These are phyloP conservation scores for Micropoecilia bifurca DNA, from an alignment of 2,797 vertebrate genomes.

Conservation along the genomic window DNA sequence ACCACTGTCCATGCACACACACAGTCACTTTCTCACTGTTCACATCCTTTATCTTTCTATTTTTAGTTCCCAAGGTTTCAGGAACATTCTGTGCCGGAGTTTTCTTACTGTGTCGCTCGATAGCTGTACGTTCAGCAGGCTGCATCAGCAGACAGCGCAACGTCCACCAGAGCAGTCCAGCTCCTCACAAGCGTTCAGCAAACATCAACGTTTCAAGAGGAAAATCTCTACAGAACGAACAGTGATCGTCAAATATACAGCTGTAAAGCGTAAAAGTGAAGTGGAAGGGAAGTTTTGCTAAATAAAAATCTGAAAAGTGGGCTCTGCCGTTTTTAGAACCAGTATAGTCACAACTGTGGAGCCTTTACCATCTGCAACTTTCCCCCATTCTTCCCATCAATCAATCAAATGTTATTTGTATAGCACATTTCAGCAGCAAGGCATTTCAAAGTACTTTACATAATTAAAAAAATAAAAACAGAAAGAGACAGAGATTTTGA, in stretches of 20 bases:
- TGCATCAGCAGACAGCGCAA: slow-evolving; percentile 37
- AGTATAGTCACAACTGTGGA: too few species aligned
- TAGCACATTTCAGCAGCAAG: too few species aligned
- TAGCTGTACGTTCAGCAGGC: slow-evolving; percentile 2
- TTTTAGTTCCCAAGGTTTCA: slow-evolving; percentile 46
- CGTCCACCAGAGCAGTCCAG: slow-evolving; percentile 17
- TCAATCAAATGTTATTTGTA: too few species aligned
- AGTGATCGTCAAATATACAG: neutral
- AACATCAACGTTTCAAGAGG: slow-evolving; percentile 13
- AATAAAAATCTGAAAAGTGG: neutral
- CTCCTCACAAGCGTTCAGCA: slow-evolving; percentile 28
- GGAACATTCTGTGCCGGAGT: slow-evolving; percentile 21
- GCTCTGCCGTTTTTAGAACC: neutral
- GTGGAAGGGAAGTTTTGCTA: neutral
- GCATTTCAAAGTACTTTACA: too few species aligned
- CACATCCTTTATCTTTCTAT: slow-evolving; percentile 40
- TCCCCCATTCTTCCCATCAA: neutral
- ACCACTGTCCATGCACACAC: slow-evolving; percentile 18
- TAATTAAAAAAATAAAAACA: too few species aligned
- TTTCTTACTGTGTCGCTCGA: slow-evolving; percentile 31
- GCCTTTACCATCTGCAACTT: neutral
- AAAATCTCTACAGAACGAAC: neutral
- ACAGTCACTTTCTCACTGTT: slow-evolving; percentile 32
- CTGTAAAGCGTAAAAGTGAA: neutral
- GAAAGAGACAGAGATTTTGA: too few species aligned